Percentiles rank a stretch among this genome's conserved stretches.
Evolutionary conservation across 2,797 vertebrate genomes (phyloP).

Genomic region (Acropternis orthonyx): DNA sequence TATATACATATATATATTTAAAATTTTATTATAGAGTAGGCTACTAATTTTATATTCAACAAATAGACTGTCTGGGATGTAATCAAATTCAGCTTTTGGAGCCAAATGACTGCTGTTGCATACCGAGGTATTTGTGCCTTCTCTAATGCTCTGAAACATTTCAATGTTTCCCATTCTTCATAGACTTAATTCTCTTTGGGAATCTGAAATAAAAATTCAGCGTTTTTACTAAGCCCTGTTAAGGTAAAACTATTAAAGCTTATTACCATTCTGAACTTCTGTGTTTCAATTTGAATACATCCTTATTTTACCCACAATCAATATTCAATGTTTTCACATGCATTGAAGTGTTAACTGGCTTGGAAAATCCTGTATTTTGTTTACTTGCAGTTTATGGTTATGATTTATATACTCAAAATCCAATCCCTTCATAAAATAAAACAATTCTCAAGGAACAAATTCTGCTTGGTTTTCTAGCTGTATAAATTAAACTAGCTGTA

Average conservation of each 20-base stretch:
- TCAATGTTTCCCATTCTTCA: background rate
- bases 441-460: background rate
- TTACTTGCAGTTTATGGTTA: background rate
- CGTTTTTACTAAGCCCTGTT: background rate
- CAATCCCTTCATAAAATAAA: background rate
- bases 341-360: background rate
- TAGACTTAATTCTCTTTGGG: background rate
- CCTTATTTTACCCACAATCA: background rate
- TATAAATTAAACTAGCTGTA: background rate
- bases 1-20: background rate
- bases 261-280: background rate
- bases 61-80: background rate
- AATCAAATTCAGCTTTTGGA: background rate
- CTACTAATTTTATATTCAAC: background rate
- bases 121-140: background rate
- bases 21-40: background rate
- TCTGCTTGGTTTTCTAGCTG: background rate
- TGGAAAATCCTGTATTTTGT: background rate
- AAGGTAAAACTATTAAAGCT: conserved; percentile 21
- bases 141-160: background rate
- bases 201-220: background rate
- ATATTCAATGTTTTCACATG: background rate
- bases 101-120: background rate
- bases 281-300: conserved; percentile 6
- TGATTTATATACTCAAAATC: background rate